These are phyloP conservation scores for Riptortus pedestris DNA, from an alignment of 1,140 invertebrate species.

Conservation along the genomic window DNA sequence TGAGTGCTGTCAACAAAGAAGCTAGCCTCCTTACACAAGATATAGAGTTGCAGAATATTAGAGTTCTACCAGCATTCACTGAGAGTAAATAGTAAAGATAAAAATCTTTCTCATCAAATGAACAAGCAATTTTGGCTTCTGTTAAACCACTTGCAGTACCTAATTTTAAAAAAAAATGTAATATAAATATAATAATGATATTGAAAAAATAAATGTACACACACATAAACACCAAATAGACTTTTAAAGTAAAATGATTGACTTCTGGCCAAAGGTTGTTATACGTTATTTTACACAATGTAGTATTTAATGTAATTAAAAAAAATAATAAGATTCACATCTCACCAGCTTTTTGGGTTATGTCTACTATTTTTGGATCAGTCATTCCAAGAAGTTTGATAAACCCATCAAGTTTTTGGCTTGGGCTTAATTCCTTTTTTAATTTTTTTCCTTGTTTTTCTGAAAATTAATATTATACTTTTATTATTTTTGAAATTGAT, in stretches of 20 bases:
- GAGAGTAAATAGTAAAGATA: conserved; percentile 89
- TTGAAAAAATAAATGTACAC: too few species aligned
- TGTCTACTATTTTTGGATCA: conserved; percentile 86
- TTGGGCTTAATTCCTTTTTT: conserved; percentile 48
- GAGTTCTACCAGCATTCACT: conserved; percentile 72
- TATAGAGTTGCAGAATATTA: conserved; percentile 97
- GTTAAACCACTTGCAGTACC: conserved; percentile 72
- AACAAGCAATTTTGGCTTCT: conserved; percentile 69
- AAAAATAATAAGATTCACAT: too few species aligned
- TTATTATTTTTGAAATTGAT: too few species aligned
- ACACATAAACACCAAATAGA: too few species aligned
- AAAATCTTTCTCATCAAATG: conserved; percentile 74
- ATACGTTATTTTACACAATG: too few species aligned
- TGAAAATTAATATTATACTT: conserved; percentile 29
- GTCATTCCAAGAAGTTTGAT: conserved; percentile 68
- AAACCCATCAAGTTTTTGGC: conserved; percentile 59
- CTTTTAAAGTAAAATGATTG: too few species aligned
- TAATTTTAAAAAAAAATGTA: conserved; percentile 34
- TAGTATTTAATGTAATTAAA: too few species aligned
- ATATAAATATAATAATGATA: too few species aligned
- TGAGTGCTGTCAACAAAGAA: conserved; percentile 67
- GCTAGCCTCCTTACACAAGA: conserved; percentile 78
- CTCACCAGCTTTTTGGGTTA: conserved; percentile 62
- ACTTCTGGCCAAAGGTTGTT: too few species aligned
- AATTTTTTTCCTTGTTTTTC: conserved; percentile 44